Percentiles rank a stretch among this genome's conserved stretches.
phyloP scores from a whole-genome alignment of 2,888 invertebrate genomes.

The Parthenolecanium corni region DNA sequence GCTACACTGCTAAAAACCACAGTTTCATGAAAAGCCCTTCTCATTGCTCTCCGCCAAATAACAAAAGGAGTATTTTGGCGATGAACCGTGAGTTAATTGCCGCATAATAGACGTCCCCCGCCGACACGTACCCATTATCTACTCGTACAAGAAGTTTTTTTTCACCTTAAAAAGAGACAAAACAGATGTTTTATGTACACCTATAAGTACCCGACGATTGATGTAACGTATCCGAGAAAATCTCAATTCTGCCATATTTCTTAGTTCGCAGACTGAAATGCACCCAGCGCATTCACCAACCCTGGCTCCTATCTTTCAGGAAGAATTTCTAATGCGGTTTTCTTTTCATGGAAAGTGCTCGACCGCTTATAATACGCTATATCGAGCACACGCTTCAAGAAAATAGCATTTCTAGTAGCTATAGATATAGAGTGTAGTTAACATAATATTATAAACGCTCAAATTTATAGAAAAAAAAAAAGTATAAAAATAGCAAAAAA shows the following conservation, averaged over 20 bases:
- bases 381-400: constrained; percentile 23
- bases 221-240: not conserved
- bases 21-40: constrained; percentile 7
- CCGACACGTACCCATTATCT: constrained; percentile 25
- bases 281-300: too few species aligned
- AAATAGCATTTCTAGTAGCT: too few species aligned
- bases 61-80: constrained; percentile 26
- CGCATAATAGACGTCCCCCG: constrained; percentile 26
- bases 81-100: constrained; percentile 28
- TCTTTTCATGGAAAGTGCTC: constrained; percentile 26
- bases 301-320: constrained; percentile 1
- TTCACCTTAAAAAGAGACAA: constrained; percentile 18
- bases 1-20: constrained; percentile 11
- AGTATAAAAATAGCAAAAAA: not conserved
- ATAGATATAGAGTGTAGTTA: not conserved
- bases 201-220: not conserved
- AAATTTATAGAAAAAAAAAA: not conserved
- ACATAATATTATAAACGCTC: not conserved
- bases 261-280: not conserved
- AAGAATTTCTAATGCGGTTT: constrained; percentile 26
- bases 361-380: constrained; percentile 25
- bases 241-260: not conserved
- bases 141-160: not conserved
- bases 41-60: not conserved
- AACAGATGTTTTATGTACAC: constrained; percentile 18